A percentile compares a stretch with the other conserved stretches of the same genome.
Conservation (phyloP, 2,888 invertebrate genomes). For the Idaea straminata region DNA sequence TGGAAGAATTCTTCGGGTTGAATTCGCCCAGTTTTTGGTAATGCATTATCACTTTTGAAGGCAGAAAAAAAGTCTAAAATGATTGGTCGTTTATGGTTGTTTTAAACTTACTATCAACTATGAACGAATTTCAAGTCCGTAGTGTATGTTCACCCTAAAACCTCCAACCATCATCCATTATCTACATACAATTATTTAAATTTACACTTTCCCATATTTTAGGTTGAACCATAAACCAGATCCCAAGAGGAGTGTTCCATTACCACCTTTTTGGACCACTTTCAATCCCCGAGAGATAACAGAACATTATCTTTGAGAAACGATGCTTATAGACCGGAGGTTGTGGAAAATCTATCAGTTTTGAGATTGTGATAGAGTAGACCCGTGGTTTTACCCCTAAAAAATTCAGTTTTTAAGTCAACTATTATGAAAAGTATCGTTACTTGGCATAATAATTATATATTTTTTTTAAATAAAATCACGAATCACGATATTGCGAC, state of each 20-base stretch:
- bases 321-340: neutral
- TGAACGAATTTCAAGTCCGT: no score
- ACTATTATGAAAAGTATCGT: no score
- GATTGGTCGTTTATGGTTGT: no score
- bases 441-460: no score
- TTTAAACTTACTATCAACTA: no score
- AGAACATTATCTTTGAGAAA: neutral
- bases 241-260: neutral
- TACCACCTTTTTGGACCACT: neutral
- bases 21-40: no score
- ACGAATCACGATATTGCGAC: no score
- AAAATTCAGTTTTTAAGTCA: neutral
- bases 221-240: neutral
- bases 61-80: no score
- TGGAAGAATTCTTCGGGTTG: no score
- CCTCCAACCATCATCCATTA: neutral
- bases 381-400: neutral
- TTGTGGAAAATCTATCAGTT: neutral
- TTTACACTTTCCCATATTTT: neutral
- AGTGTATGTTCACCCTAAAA: no score
- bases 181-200: constrained; percentile 1
- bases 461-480: no score
- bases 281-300: neutral
- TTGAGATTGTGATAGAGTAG: neutral
- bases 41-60: no score